Conservation (phyloP, 2,113 vertebrate species). For the Myotis davidii region DNA sequence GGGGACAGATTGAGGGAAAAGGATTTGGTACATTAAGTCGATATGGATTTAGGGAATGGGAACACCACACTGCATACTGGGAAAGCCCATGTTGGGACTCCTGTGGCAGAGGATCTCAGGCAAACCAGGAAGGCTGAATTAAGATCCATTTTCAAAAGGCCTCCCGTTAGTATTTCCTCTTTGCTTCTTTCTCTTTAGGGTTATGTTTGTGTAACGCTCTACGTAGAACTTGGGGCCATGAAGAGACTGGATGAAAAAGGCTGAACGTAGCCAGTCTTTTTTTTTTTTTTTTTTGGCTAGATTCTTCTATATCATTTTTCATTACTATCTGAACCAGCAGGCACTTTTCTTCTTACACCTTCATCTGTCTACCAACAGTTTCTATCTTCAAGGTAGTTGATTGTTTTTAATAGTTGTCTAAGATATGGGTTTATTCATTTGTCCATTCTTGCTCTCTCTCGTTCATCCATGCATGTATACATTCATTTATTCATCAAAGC, state of each 20-base stretch:
- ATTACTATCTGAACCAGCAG: constrained; percentile 13
- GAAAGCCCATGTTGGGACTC: constrained; percentile 49
- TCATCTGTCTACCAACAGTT: neutral
- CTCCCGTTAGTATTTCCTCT: constrained; percentile 65
- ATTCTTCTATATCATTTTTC: constrained; percentile 45
- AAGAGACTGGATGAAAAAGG: constrained; percentile 38
- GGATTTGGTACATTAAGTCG: constrained; percentile 72
- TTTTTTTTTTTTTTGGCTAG: neutral
- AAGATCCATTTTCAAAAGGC: constrained; percentile 61
- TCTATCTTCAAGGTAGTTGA: neutral
- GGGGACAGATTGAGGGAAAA: constrained; percentile 77
- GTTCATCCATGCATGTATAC: neutral
- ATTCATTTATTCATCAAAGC: neutral
- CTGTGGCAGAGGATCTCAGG: constrained; percentile 50
- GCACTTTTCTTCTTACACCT: constrained; percentile 41
- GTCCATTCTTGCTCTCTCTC: neutral
- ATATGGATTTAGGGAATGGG: constrained; percentile 51
- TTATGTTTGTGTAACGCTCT: constrained; percentile 54
- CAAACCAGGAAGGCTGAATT: constrained; percentile 50
- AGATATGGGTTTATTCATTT: neutral
- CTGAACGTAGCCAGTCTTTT: constrained; percentile 1
- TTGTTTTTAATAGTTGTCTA: constrained; percentile 26
- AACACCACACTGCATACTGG: neutral
- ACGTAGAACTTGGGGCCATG: neutral
- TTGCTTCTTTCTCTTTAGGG: constrained; percentile 59